These are phyloP conservation scores for Cyprinella venusta DNA, from an alignment of 2,797 vertebrate species.

Conservation along the genomic window DNA sequence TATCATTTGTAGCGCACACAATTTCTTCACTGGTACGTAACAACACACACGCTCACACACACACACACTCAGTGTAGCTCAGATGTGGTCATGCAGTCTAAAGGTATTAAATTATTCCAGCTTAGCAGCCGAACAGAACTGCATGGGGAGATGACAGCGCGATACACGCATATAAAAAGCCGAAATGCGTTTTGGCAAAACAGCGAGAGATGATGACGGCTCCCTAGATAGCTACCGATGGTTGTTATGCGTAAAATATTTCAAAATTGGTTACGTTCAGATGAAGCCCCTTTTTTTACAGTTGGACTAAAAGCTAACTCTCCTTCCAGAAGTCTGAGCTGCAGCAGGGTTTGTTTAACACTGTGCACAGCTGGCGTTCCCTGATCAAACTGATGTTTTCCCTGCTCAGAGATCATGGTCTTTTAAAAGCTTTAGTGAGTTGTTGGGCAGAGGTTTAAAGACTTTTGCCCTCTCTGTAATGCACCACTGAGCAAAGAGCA, in stretches of 20 bases:
- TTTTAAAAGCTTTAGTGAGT: slow-evolving; percentile 32
- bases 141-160: slow-evolving; percentile 23
- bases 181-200: slow-evolving; percentile 32
- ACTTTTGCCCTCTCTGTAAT: slow-evolving; percentile 18
- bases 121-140: slow-evolving; percentile 21
- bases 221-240: slow-evolving; percentile 13
- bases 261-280: neutral
- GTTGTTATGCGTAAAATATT: slow-evolving; percentile 6
- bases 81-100: slow-evolving; percentile 49
- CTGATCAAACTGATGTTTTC: slow-evolving; percentile 32
- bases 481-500: slow-evolving; percentile 6
- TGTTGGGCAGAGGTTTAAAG: slow-evolving; percentile 26
- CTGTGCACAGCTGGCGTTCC: neutral
- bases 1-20: slow-evolving; percentile 39
- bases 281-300: neutral
- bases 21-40: slow-evolving; percentile 38
- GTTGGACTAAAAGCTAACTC: neutral
- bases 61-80: slow-evolving; percentile 1
- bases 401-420: slow-evolving; percentile 17
- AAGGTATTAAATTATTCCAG: slow-evolving; percentile 51
- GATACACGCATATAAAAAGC: slow-evolving; percentile 20
- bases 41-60: slow-evolving; percentile 28
- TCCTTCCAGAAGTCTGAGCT: neutral
- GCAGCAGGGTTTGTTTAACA: neutral
- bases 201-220: slow-evolving; percentile 3